Evolutionary conservation across 2,888 invertebrate genomes (phyloP), one percentile per base, ranked within the genome.

Genomic region (Eupithecia exiguata): DNA sequence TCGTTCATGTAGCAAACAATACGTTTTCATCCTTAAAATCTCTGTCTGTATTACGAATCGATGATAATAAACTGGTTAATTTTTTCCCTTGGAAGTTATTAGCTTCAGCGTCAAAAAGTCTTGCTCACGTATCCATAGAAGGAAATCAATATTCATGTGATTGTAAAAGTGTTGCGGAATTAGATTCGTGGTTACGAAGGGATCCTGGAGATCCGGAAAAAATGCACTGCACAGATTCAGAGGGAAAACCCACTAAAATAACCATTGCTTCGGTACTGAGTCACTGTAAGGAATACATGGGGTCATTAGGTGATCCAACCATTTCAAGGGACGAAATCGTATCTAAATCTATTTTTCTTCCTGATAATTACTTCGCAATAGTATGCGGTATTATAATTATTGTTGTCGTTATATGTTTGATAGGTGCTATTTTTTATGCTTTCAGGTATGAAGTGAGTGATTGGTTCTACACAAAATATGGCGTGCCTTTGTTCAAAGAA

Each of bases 71-170:
- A 84, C 96, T 97, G 76, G 95, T 96, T 49, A 96, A 97, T 88
- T 97, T 97, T 87, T 95, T 96, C 69, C 97, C 97, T 75, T 96
- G 96, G 96, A 96, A 96, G 87, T 91, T 96, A 87, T 92, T 96
- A 84, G 96, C 96, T 53, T 95, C 96, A 80, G 95, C 96, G 79
- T 92, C 94, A 78, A 94, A 94, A 89, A 94, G 93, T 83, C 89
- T 91, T 82, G 95, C 97, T 81, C 96, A 96, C 84, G 96, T 97
- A 81, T 96, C 96, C 63, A 95, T 97, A 80, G 96, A 96, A 83
- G 96, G 97, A 82, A 97, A 97, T 94, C 96, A 96, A 88, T 97
- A 98, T 97, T 97, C 96, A 83, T 97, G 97, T 92, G 96, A 97
- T 87, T 97, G 97, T 91, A 95, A 95, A 84, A 96, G 96, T 87